These are phyloP conservation scores for Solea senegalensis DNA, from an alignment of 2,113 vertebrate species.

Conservation along the genomic window DNA sequence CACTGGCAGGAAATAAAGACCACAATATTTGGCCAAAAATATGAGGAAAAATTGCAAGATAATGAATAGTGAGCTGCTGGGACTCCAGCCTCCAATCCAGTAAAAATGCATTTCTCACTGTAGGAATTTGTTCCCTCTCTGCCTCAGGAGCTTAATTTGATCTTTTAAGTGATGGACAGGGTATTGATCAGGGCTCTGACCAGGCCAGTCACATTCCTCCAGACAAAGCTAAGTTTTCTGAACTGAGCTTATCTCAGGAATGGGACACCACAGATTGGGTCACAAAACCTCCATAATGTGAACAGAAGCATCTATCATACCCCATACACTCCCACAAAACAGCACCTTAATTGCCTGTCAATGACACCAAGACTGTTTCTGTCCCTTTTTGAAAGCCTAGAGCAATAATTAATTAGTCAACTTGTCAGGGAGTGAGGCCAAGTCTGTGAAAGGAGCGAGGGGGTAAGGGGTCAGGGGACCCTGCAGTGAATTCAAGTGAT, in stretches of 20 bases:
- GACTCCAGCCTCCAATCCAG: not conserved
- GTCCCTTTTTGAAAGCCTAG: not conserved
- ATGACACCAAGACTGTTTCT: not conserved
- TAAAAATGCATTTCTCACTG: not conserved
- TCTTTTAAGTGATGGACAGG: not conserved
- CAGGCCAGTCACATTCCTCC: not conserved
- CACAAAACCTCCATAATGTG: too few relatives aligned
- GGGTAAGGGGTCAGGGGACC: slow-evolving; percentile 22
- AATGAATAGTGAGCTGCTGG: not conserved
- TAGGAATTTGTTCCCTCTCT: not conserved
- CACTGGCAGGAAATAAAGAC: slow-evolving; percentile 12
- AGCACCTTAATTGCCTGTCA: not conserved
- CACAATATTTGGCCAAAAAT: not conserved
- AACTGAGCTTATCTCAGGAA: too few relatives aligned
- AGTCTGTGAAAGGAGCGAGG: not conserved
- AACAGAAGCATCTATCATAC: too few relatives aligned
- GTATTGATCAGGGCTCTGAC: not conserved
- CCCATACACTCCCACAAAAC: not conserved
- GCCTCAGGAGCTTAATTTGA: not conserved
- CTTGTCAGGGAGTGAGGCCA: not conserved
- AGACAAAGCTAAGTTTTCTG: not conserved
- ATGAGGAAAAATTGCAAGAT: not conserved
- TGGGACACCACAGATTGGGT: too few relatives aligned
- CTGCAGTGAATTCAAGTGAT: slow-evolving; percentile 55
- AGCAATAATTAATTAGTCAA: slow-evolving; percentile 13